phyloP scores from a whole-genome alignment of 2,888 invertebrate genomes.

The Agrenia bidenticulata region DNA sequence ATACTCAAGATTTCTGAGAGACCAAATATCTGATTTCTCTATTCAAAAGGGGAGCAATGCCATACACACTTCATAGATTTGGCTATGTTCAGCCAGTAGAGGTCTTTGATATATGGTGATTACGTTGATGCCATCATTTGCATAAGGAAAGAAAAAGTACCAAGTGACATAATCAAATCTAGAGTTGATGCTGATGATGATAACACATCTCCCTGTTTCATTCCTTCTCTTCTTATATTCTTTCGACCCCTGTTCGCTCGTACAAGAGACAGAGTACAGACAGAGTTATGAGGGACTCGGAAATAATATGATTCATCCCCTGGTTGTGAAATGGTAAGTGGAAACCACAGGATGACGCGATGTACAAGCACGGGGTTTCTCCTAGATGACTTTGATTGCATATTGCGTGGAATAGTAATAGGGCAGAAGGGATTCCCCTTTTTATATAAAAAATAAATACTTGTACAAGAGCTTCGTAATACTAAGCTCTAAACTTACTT shows the following conservation, averaged over 20 bases:
- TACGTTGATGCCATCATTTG: conserved; percentile 13
- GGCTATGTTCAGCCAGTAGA: too few species aligned
- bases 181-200: background rate
- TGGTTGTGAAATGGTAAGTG: too few species aligned
- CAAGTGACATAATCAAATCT: conserved; percentile 7
- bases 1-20: too few species aligned
- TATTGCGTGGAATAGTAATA: background rate
- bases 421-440: conserved; percentile 18
- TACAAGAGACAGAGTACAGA: too few species aligned
- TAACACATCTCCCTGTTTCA: background rate
- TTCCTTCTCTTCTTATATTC: conserved; percentile 4
- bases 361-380: too few species aligned
- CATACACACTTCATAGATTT: too few species aligned
- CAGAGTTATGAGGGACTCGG: background rate
- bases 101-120: conserved; percentile 2
- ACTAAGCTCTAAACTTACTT: conserved; percentile 42
- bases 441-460: conserved; percentile 18
- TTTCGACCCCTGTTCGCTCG: background rate
- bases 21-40: too few species aligned
- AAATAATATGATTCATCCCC: background rate
- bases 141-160: conserved; percentile 6
- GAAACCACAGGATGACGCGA: too few species aligned
- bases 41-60: too few species aligned
- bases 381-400: too few species aligned
- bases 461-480: conserved; percentile 11